Evolutionary conservation across 2,113 vertebrate species (phyloP).

Genomic region (Xyrauchen texanus): DNA sequence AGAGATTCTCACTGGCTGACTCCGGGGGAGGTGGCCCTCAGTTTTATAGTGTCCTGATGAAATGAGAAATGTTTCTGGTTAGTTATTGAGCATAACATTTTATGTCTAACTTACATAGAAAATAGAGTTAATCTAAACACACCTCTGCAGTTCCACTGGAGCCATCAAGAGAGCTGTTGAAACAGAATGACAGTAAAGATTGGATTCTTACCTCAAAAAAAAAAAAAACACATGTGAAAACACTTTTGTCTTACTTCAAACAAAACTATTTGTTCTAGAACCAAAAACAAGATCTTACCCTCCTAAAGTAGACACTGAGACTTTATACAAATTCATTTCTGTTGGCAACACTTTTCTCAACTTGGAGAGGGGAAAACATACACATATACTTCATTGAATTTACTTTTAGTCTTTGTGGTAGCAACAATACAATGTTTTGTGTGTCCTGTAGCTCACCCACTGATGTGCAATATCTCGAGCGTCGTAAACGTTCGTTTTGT

Average conservation of each 20-base stretch:
- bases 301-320: constrained; percentile 55
- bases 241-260: too few relatives aligned
- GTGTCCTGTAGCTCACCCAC: constrained; percentile 63
- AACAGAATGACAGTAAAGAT: not conserved
- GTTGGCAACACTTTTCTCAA: constrained; percentile 36
- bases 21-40: not conserved
- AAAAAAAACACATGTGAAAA: too few relatives aligned
- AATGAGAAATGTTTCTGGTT: not conserved
- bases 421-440: not conserved
- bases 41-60: too few relatives aligned
- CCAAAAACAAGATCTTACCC: constrained; percentile 59
- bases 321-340: constrained; percentile 52
- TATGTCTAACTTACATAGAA: not conserved
- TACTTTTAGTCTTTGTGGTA: not conserved
- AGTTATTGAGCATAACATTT: not conserved
- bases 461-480: constrained; percentile 59
- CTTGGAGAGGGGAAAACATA: constrained; percentile 53
- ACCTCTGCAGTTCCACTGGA: constrained; percentile 11
- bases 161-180: not conserved
- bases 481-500: constrained; percentile 42
- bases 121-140: not conserved
- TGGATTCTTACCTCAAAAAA: not conserved
- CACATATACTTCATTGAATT: not conserved
- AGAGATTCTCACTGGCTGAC: not conserved
- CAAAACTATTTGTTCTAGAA: not conserved